phyloP scores from a whole-genome alignment of 2,888 invertebrate genomes.

The Malacosoma neustria region DNA sequence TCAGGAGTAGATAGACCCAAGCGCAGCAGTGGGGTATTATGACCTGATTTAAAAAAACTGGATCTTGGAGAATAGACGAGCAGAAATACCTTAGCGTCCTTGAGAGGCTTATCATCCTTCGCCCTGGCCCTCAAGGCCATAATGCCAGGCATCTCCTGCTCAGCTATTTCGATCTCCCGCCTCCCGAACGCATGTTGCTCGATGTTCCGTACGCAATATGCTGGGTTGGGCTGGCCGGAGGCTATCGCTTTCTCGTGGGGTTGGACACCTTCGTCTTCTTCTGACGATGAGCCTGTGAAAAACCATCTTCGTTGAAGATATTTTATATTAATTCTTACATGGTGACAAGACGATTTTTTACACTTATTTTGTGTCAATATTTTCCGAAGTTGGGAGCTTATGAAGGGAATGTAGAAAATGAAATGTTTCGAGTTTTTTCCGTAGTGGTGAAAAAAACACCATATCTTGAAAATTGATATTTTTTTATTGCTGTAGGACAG shows the following conservation, averaged over 20 bases:
- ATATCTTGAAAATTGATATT: no score
- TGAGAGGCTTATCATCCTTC: slow-evolving; percentile 93
- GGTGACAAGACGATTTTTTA: no score
- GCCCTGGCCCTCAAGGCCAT: slow-evolving; percentile 95
- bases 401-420: no score
- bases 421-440: no score
- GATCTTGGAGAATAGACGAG: background rate
- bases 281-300: slow-evolving; percentile 94
- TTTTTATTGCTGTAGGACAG: no score
- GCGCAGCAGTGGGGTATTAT: no score
- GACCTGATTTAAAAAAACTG: background rate
- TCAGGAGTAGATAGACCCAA: no score
- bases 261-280: slow-evolving; percentile 89
- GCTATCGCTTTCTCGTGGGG: slow-evolving; percentile 95
- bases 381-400: no score
- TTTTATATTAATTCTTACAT: no score
- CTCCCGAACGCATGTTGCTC: slow-evolving; percentile 95
- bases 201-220: slow-evolving; percentile 96
- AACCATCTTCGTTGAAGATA: no score
- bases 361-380: no score
- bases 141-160: slow-evolving; percentile 99
- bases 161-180: slow-evolving; percentile 97
- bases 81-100: slow-evolving; percentile 85
- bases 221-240: slow-evolving; percentile 86
- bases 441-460: no score